A percentile compares a stretch with the other conserved stretches of the same genome.
Conservation (phyloP, 2,797 vertebrate genomes). For the Clarias platycephalus region DNA sequence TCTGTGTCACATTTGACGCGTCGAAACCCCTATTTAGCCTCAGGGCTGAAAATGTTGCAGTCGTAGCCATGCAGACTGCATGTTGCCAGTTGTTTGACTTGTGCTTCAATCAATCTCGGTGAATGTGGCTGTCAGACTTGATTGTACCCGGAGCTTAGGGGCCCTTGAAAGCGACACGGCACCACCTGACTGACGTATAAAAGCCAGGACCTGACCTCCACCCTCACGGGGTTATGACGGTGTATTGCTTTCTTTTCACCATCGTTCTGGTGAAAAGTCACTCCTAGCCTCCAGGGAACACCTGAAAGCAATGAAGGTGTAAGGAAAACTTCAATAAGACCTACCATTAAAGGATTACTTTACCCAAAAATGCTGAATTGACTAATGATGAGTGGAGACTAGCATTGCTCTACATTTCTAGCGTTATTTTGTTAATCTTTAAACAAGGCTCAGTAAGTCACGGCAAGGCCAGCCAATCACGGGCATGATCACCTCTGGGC, state of each 20-base stretch:
- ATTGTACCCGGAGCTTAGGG: slow-evolving; percentile 21
- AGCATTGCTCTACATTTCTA: background rate
- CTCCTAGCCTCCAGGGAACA: slow-evolving; percentile 15
- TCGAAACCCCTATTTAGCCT: slow-evolving; percentile 16
- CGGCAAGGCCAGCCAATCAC: background rate
- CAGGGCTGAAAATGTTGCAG: background rate
- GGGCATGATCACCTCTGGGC: background rate
- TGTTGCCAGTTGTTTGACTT: slow-evolving; percentile 4
- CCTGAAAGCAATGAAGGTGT: background rate
- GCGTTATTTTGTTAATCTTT: slow-evolving; percentile 11
- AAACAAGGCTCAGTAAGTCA: background rate
- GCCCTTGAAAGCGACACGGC: slow-evolving; percentile 12
- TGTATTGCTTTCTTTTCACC: slow-evolving; percentile 23
- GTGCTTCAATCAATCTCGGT: slow-evolving; percentile 24
- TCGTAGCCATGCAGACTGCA: slow-evolving; percentile 4
- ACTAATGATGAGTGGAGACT: slow-evolving; percentile 1
- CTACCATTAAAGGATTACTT: slow-evolving; percentile 18
- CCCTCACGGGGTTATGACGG: slow-evolving; percentile 20
- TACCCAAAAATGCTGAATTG: background rate
- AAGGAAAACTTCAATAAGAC: slow-evolving; percentile 17
- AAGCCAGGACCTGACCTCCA: slow-evolving; percentile 35
- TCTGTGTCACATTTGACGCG: slow-evolving; percentile 8
- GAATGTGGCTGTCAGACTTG: slow-evolving; percentile 4
- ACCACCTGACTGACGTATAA: slow-evolving; percentile 35
- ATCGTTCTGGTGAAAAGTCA: background rate